Evolutionary conservation across 1,140 invertebrate species (phyloP), one percentile per base, ranked within the genome.

Genomic region (Saccostrea cuccullata): DNA sequence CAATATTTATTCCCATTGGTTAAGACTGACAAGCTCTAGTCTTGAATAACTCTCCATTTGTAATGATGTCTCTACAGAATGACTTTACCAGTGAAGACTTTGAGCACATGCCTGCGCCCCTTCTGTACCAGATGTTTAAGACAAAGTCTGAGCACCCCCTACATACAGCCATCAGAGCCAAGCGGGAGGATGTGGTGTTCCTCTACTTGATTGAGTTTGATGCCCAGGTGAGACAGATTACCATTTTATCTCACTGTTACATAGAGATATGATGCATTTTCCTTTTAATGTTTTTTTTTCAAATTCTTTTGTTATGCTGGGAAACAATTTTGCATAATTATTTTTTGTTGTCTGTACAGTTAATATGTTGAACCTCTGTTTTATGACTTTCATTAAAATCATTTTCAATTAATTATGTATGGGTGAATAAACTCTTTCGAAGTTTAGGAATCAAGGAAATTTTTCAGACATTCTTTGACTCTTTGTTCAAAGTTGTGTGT

Each of bases 121-220:
- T 99, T 26, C 94, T 99, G 20, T 98, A 98, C 93, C 96, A 97
- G 91, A 97, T 99, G 96, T 96, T 99, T 87, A 98, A 98, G 95
- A 96, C 96, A 84, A 99, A 99, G 95, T 98, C 98, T 5, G 96
- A 97, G 90, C 97, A 97, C 94, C 97, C 98, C 8, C 95, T 99
- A 11, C 98, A 99, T 95, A 97, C 97, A 26, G 98, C 98, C 56
- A 97, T 99, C 9, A 95, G 97, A 88, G 96, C 98, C 3, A 95
- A 97, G 93, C 95, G 98, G 30, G 98, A 99, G 93, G 98, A 99
- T 94, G 98, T 99, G 11, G 97, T 99, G 0, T 98, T 98, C 94
- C 96, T 99, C 17, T 99, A 97, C 94, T 96, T 99, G 55, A 97
- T 98, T 73, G 98, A 99, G 94, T 97, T 97, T 95, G 97, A 97